Percentiles rank a stretch among this genome's conserved stretches.
phyloP scores from a whole-genome alignment of 2,113 vertebrate species.

The Amazona guildingii region DNA sequence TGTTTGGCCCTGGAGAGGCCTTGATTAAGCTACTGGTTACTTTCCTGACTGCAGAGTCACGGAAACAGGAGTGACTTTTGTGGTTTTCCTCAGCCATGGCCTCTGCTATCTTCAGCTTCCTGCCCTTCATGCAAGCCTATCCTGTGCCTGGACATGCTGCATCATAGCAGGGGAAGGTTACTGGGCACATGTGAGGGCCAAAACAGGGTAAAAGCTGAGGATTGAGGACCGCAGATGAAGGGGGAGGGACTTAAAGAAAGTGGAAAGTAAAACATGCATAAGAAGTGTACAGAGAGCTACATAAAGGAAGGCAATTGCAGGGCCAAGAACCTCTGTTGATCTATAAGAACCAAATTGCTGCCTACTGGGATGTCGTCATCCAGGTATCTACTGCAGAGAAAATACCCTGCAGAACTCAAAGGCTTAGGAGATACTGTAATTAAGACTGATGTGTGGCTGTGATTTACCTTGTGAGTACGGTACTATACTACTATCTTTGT shows the following conservation, averaged over 20 bases:
- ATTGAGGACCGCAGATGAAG: not conserved
- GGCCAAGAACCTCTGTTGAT: not conserved
- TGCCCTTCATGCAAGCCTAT: accelerated
- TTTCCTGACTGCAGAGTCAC: not conserved
- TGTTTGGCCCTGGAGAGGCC: not conserved
- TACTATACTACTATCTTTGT: not conserved
- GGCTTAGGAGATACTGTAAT: not conserved
- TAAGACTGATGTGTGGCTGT: not conserved
- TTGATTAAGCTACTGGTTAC: not conserved
- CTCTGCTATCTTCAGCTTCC: not conserved
- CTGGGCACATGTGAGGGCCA: not conserved
- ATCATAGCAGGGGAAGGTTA: not conserved
- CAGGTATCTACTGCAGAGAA: not conserved
- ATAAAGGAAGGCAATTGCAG: not conserved
- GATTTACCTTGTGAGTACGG: not conserved
- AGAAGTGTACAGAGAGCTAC: not conserved
- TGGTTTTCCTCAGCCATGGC: not conserved
- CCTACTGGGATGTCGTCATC: not conserved
- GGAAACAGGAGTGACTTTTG: accelerated
- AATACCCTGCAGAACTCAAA: not conserved
- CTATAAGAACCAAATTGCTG: not conserved
- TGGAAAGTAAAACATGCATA: not conserved
- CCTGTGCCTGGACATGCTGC: accelerated
- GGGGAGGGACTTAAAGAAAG: not conserved
- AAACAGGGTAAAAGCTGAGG: not conserved